These are phyloP conservation scores for Volucella inflata DNA, from an alignment of 2,888 invertebrate species.

Conservation along the genomic window DNA sequence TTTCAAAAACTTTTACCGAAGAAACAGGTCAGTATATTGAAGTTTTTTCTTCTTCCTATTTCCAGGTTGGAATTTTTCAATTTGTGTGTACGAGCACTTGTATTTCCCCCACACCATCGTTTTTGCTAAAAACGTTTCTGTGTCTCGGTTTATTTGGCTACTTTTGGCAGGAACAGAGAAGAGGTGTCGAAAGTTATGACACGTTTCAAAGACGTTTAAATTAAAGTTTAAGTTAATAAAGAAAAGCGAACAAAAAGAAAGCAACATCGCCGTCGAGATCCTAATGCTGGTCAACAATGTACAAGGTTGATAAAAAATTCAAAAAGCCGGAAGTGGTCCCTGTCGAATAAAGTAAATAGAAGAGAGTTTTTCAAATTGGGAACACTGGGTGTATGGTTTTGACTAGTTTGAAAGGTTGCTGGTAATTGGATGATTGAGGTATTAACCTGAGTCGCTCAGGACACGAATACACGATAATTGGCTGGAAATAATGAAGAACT, in stretches of 20 bases:
- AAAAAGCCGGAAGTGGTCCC: no score
- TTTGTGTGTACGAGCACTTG: constrained; percentile 61
- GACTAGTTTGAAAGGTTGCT: no score
- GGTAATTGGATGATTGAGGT: no score
- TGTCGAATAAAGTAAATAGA: no score
- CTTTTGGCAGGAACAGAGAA: constrained; percentile 12
- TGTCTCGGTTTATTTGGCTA: constrained; percentile 54
- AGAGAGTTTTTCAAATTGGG: no score
- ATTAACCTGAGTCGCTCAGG: no score
- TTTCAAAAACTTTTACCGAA: constrained; percentile 47
- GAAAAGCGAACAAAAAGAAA: neutral
- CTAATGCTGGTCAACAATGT: neutral
- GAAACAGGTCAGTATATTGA: constrained; percentile 64
- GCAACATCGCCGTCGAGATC: neutral
- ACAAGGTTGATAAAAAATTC: no score
- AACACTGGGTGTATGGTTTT: no score
- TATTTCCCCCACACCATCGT: neutral
- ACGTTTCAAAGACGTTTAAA: constrained; percentile 30
- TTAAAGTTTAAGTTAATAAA: constrained; percentile 2
- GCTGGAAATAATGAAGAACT: no score
- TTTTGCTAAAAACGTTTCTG: constrained; percentile 33
- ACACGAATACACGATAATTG: no score
- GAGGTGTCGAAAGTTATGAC: constrained; percentile 47
- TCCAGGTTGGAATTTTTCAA: constrained; percentile 65
- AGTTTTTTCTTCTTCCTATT: constrained; percentile 46